These are phyloP conservation scores for Harpagifer antarcticus DNA, from an alignment of 2,797 vertebrate genomes.

Conservation along the genomic window DNA sequence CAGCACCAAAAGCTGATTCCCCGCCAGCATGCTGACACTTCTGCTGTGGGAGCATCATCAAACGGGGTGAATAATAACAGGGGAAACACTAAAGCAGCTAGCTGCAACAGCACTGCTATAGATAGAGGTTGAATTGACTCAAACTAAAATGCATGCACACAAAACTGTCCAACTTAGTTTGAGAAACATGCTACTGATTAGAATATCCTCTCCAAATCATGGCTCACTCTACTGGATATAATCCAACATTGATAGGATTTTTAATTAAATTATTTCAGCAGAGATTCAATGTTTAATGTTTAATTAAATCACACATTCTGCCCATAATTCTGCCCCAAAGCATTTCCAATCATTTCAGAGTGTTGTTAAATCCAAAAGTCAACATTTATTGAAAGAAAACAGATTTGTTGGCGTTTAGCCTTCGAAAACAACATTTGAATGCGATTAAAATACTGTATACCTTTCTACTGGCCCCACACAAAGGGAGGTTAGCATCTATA, in stretches of 20 bases:
- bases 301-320: background rate
- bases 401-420: too few species aligned
- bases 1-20: conserved; percentile 30
- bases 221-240: too few species aligned
- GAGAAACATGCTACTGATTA: background rate
- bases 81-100: conserved; percentile 30
- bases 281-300: background rate
- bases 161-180: conserved; percentile 6
- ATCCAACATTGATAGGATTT: background rate
- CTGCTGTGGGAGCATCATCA: conserved; percentile 43
- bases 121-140: conserved; percentile 15
- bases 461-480: too few species aligned
- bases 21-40: conserved; percentile 9
- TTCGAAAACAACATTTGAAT: too few species aligned
- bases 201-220: background rate
- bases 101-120: conserved; percentile 30
- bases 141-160: conserved; percentile 6
- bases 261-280: background rate
- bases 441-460: too few species aligned
- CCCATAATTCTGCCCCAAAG: background rate
- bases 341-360: too few species aligned
- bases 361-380: too few species aligned
- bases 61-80: conserved; percentile 32
- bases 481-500: too few species aligned
- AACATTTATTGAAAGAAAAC: too few species aligned